Evolutionary conservation across 1,140 invertebrate species (phyloP).

Genomic region (Panonychus citri): DNA sequence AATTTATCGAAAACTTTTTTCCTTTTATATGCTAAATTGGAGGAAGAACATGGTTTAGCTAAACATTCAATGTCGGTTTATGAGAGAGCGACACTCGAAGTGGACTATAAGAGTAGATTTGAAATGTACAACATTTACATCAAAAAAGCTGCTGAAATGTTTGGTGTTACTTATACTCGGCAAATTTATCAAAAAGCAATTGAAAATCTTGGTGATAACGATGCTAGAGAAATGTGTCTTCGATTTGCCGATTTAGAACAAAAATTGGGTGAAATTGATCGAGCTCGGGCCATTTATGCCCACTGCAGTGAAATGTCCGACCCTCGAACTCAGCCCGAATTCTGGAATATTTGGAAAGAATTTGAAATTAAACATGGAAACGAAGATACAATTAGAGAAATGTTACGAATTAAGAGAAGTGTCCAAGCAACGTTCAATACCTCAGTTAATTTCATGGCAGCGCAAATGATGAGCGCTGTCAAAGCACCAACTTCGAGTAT

Average conservation of each 20-base stretch:
- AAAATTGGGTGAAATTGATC: conserved; percentile 88
- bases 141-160: conserved; percentile 89
- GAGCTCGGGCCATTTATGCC: conserved; percentile 84
- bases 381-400: conserved; percentile 96
- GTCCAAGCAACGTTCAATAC: conserved; percentile 93
- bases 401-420: conserved; percentile 90
- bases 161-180: conserved; percentile 82
- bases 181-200: conserved; percentile 97
- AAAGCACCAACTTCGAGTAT: conserved; percentile 16
- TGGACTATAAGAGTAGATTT: conserved; percentile 75
- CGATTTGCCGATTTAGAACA: conserved; percentile 93
- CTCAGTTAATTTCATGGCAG: conserved; percentile 63
- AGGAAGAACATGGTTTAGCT: conserved; percentile 91
- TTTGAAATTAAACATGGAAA: conserved; percentile 99
- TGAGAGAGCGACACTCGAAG: conserved; percentile 71
- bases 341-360: conserved; percentile 98
- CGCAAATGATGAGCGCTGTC: conserved; percentile 64
- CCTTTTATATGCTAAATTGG: conserved; percentile 86
- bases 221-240: conserved; percentile 84
- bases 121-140: conserved; percentile 98
- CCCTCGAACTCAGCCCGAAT: conserved; percentile 58
- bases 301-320: conserved; percentile 99
- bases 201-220: conserved; percentile 66
- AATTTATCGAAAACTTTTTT: conserved; percentile 90
- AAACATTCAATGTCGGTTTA: conserved; percentile 95